These are phyloP conservation scores for Megalops cyprinoides DNA, from an alignment of 2,797 vertebrate species.

Conservation along the genomic window DNA sequence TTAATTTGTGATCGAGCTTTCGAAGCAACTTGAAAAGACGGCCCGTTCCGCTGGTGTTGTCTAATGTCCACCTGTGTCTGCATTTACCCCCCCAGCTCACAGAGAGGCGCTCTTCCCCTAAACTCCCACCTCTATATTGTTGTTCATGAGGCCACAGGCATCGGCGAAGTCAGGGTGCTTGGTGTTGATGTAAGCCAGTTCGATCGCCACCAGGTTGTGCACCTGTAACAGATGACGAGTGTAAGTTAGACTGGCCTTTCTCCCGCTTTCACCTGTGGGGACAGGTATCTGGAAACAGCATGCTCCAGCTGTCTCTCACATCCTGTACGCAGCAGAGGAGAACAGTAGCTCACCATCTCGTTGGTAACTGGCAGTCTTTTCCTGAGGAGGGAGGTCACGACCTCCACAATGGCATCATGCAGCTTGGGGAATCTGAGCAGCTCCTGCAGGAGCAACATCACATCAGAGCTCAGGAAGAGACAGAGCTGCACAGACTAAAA, in stretches of 20 bases:
- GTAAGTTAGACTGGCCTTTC: neutral
- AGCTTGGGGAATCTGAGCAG: constrained; percentile 95
- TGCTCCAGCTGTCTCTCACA: too few relatives aligned
- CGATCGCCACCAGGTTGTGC: constrained; percentile 97
- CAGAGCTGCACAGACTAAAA: too few relatives aligned
- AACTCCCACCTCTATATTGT: constrained; percentile 94
- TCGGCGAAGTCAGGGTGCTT: constrained; percentile 98
- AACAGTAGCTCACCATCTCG: constrained; percentile 94
- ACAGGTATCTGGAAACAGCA: too few relatives aligned
- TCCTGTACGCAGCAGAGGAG: too few relatives aligned
- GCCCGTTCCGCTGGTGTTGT: too few relatives aligned
- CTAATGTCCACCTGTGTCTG: too few relatives aligned
- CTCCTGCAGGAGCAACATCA: constrained; percentile 73
- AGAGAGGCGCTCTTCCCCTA: too few relatives aligned
- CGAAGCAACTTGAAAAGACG: too few relatives aligned
- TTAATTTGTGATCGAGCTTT: too few relatives aligned
- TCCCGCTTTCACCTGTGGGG: neutral
- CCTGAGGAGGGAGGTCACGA: constrained; percentile 93
- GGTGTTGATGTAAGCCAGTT: constrained; percentile 98
- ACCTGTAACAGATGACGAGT: constrained; percentile 72
- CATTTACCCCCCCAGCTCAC: too few relatives aligned
- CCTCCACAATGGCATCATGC: constrained; percentile 97
- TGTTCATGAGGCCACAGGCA: constrained; percentile 96
- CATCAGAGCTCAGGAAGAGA: too few relatives aligned
- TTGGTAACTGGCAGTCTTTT: constrained; percentile 95